These are phyloP conservation scores for Drosophila mulleri DNA, from an alignment of 2,888 invertebrate genomes.

Conservation along the genomic window DNA sequence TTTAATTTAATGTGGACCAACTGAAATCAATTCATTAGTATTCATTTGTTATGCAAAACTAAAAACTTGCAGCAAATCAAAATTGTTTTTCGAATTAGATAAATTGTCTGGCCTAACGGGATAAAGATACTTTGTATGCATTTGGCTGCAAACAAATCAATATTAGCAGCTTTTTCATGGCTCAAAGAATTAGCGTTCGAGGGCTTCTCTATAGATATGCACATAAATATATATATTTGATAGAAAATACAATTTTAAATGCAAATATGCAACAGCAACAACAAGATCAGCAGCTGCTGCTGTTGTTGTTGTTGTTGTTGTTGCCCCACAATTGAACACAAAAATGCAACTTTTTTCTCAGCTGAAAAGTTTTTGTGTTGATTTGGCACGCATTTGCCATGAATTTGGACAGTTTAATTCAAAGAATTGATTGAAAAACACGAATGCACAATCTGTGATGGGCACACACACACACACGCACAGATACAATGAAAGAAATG, in stretches of 20 bases:
- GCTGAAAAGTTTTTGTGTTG: conserved; percentile 17
- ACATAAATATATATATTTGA: conserved; percentile 4
- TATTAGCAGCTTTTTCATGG: conserved; percentile 15
- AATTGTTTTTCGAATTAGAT: conserved; percentile 12
- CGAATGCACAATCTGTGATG: conserved; percentile 55
- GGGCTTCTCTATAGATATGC: background rate
- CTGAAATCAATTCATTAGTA: conserved; percentile 3
- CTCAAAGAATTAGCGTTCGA: conserved; percentile 25
- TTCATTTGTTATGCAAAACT: background rate
- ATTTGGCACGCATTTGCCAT: conserved; percentile 53
- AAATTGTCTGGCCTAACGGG: conserved; percentile 4
- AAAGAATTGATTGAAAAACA: conserved; percentile 63
- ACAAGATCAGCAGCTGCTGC: background rate
- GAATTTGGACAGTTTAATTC: conserved; percentile 61
- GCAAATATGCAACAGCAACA: conserved; percentile 23
- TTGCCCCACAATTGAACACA: conserved; percentile 12
- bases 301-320: background rate
- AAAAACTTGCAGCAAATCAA: conserved; percentile 1
- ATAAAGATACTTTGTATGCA: background rate
- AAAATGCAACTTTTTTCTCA: conserved; percentile 2
- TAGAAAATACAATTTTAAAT: conserved; percentile 41
- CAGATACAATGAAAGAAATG: conserved; percentile 31
- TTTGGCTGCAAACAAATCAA: conserved; percentile 19
- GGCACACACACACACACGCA: conserved; percentile 13
- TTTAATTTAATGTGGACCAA: background rate